These are phyloP conservation scores for Babyrousa celebensis DNA, from an alignment of 2,797 vertebrate genomes.

Conservation along the genomic window DNA sequence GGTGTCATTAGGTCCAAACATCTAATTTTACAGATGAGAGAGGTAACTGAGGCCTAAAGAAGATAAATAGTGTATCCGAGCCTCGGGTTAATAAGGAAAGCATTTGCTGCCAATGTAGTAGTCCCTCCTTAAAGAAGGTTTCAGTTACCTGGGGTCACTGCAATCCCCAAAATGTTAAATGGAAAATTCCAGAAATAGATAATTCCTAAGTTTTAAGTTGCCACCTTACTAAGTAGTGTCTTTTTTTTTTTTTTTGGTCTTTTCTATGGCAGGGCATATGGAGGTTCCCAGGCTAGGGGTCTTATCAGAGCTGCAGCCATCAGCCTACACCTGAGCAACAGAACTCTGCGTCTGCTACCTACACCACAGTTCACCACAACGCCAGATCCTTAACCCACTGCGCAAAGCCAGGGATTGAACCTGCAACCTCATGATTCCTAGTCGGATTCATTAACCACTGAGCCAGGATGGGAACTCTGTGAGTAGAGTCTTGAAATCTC, in stretches of 20 bases:
- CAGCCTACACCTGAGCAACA: too few species aligned
- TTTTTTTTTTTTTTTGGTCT: too few species aligned
- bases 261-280: too few species aligned
- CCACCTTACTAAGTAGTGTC: background rate
- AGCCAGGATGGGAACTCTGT: too few species aligned
- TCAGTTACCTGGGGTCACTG: background rate
- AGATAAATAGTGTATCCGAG: background rate
- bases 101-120: background rate
- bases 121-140: background rate
- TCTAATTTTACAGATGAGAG: slow-evolving; percentile 11
- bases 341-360: too few species aligned
- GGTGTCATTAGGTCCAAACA: background rate
- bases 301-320: too few species aligned
- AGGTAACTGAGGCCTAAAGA: background rate
- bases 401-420: too few species aligned
- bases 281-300: too few species aligned
- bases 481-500: background rate
- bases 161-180: background rate
- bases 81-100: background rate
- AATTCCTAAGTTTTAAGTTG: background rate
- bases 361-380: too few species aligned
- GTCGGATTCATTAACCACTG: too few species aligned
- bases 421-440: too few species aligned
- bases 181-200: background rate
- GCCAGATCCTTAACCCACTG: too few species aligned